Conservation (phyloP, 2,888 invertebrate genomes). For the Synergus gifuensis region DNA sequence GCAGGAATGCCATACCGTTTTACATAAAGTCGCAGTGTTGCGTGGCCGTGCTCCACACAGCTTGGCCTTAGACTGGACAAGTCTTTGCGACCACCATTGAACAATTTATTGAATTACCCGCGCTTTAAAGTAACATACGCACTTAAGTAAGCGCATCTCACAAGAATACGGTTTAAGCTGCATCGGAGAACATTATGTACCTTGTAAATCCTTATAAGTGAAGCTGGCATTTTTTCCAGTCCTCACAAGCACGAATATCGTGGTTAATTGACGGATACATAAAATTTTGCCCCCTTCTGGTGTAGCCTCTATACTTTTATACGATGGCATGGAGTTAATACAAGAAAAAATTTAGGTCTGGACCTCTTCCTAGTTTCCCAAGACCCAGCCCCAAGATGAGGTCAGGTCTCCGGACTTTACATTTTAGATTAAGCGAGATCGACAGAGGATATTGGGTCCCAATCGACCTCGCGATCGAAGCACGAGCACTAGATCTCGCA, state of each 20-base stretch:
- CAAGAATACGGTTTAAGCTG: conserved; percentile 8
- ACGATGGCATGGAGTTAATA: neutral
- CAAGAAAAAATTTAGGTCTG: neutral
- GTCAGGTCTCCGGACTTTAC: conserved; percentile 60
- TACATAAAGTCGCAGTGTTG: conserved; percentile 62
- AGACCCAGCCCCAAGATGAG: conserved; percentile 59
- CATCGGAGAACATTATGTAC: conserved; percentile 7
- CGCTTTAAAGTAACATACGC: conserved; percentile 11
- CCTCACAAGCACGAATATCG: neutral
- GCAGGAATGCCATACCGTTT: conserved; percentile 64
- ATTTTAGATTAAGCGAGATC: conserved; percentile 67
- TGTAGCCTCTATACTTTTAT: conserved; percentile 7
- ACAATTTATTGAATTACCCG: conserved; percentile 22
- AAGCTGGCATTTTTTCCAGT: conserved; percentile 4
- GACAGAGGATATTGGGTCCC: conserved; percentile 59
- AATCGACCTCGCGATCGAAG: conserved; percentile 68
- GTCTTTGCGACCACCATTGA: conserved; percentile 27
- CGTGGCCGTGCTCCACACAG: conserved; percentile 8
- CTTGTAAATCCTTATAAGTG: conserved; percentile 34
- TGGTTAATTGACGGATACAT: conserved; percentile 18
- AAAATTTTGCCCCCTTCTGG: neutral
- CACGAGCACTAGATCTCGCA: conserved; percentile 61
- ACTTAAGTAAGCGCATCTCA: conserved; percentile 7
- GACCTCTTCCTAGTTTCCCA: conserved; percentile 58
- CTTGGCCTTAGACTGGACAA: neutral